These are phyloP conservation scores for Craseonycteris thonglongyai DNA, from an alignment of 2,113 vertebrate species.

Conservation along the genomic window DNA sequence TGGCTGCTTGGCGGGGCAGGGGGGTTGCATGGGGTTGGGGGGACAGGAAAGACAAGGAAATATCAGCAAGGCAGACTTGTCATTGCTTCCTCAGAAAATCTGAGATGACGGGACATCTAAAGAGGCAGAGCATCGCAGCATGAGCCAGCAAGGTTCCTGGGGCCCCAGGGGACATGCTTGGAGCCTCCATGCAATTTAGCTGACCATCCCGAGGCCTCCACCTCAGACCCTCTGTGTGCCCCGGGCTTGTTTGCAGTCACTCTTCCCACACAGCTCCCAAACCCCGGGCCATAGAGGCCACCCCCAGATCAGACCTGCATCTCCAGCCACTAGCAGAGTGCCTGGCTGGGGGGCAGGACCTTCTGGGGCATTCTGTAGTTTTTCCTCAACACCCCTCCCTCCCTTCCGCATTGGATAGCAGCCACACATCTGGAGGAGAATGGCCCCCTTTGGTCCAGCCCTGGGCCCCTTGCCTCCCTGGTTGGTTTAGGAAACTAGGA, in stretches of 20 bases:
- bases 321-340: neutral
- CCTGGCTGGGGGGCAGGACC: accelerated
- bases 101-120: neutral
- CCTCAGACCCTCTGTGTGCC: neutral
- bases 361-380: accelerated
- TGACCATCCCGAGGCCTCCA: accelerated
- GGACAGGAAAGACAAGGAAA: neutral
- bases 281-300: accelerated
- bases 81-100: neutral
- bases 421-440: no score
- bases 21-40: accelerated
- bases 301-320: accelerated
- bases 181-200: neutral
- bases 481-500: neutral
- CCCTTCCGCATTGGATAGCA: accelerated
- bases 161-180: accelerated
- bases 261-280: neutral
- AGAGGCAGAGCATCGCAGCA: neutral
- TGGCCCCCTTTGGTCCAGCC: neutral
- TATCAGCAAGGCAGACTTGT: accelerated
- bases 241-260: accelerated
- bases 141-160: neutral
- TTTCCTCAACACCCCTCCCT: accelerated
- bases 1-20: accelerated
- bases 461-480: neutral